Conservation (phyloP, 2,113 vertebrate genomes). For the Leucosticte australis region DNA sequence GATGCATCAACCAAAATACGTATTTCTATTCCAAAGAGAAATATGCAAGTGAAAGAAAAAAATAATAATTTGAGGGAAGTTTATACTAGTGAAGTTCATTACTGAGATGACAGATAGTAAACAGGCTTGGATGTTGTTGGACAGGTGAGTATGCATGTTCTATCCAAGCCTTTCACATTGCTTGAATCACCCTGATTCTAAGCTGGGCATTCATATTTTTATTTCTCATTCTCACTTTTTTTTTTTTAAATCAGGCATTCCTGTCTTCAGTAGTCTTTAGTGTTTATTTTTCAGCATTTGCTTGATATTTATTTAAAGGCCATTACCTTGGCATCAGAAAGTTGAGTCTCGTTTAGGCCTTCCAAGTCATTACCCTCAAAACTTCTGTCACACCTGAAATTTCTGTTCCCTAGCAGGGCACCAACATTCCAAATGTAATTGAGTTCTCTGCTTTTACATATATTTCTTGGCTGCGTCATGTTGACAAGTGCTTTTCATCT, state of each 20-base stretch:
- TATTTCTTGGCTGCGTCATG: background rate
- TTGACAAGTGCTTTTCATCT: constrained; percentile 28
- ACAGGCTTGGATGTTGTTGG: background rate
- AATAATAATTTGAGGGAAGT: background rate
- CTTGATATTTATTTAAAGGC: background rate
- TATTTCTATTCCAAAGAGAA: background rate
- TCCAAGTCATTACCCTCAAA: background rate
- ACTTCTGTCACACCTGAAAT: background rate
- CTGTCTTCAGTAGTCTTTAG: background rate
- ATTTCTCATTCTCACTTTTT: background rate
- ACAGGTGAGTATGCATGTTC: background rate
- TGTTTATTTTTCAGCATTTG: background rate
- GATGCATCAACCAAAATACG: accelerated
- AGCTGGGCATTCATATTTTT: background rate
- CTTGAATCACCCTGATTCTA: background rate
- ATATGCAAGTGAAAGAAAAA: background rate
- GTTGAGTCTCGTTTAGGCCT: background rate
- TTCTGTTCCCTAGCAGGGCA: background rate
- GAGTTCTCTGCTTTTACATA: constrained; percentile 20
- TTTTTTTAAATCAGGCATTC: background rate
- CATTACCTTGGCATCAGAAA: background rate
- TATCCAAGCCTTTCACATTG: background rate
- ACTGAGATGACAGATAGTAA: background rate
- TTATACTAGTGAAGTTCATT: background rate
- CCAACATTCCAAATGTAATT: constrained; percentile 21